phyloP scores from a whole-genome alignment of 2,797 vertebrate species.

The Limosa lapponica region DNA sequence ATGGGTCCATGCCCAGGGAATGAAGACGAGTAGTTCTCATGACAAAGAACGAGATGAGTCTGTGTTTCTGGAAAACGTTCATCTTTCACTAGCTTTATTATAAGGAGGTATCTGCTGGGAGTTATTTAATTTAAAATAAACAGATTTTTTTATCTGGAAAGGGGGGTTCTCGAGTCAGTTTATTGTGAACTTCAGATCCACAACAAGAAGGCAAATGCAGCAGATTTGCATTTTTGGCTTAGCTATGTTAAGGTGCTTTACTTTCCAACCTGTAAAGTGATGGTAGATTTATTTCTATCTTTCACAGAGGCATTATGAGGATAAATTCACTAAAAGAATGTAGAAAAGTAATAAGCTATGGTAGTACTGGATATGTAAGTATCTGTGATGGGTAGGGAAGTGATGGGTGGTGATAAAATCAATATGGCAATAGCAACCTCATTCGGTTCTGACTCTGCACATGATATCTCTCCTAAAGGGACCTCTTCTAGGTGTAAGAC shows the following conservation, averaged over 20 bases:
- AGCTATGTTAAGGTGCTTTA: not conserved
- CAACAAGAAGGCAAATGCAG: not conserved
- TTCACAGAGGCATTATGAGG: not conserved
- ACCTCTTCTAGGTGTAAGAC: not conserved
- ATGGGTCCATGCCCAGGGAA: not conserved
- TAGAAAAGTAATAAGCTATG: not conserved
- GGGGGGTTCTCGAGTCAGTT: fast-evolving
- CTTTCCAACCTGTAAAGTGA: not conserved
- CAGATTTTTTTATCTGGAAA: not conserved
- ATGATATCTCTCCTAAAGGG: not conserved
- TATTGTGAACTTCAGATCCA: not conserved
- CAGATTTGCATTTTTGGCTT: not conserved
- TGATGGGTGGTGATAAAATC: not conserved
- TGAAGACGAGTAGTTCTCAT: not conserved
- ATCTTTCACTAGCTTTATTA: not conserved
- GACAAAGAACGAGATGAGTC: not conserved
- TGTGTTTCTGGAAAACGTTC: not conserved
- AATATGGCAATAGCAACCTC: not conserved
- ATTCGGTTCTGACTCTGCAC: not conserved
- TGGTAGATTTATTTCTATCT: not conserved
- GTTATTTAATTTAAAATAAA: not conserved
- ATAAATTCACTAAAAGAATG: not conserved
- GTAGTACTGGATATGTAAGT: not conserved
- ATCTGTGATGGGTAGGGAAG: not conserved
- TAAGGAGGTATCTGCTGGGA: not conserved